Percentiles rank a stretch among this genome's conserved stretches.
Evolutionary conservation across 2,113 vertebrate species (phyloP).

Genomic region (Gadus macrocephalus): DNA sequence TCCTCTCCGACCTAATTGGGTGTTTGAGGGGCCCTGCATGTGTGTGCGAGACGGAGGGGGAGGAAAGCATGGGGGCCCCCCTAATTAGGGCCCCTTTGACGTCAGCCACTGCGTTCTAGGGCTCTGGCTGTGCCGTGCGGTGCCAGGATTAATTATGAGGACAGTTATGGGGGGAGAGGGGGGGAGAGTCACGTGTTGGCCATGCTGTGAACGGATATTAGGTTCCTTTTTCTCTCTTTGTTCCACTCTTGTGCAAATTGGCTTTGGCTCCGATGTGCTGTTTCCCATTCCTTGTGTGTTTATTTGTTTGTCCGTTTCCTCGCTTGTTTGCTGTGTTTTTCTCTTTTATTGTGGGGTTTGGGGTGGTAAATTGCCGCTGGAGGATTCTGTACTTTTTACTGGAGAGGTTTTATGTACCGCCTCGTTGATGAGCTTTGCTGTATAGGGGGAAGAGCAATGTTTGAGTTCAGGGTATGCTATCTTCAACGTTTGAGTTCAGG

Average conservation of each 20-base stretch:
- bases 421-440: too few species aligned
- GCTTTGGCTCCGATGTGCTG: conserved; percentile 11
- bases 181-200: conserved; percentile 4
- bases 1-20: conserved; percentile 55
- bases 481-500: too few species aligned
- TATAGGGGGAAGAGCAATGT: too few species aligned
- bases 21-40: conserved; percentile 60
- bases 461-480: too few species aligned
- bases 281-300: conserved; percentile 16
- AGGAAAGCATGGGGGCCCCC: conserved; percentile 1
- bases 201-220: conserved; percentile 29
- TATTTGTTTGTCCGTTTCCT: background rate
- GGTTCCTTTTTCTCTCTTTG: background rate
- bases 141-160: conserved; percentile 55
- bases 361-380: too few species aligned
- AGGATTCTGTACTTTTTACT: too few species aligned
- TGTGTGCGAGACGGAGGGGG: conserved; percentile 53
- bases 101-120: conserved; percentile 33
- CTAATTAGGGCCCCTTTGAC: conserved; percentile 68
- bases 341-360: too few species aligned
- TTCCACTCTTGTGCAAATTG: conserved; percentile 7
- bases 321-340: conserved; percentile 2
- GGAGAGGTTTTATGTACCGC: too few species aligned
- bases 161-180: conserved; percentile 48
- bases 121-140: conserved; percentile 18